These are phyloP conservation scores for Monomorium pharaonis DNA, from an alignment of 1,140 invertebrate genomes.

Conservation along the genomic window DNA sequence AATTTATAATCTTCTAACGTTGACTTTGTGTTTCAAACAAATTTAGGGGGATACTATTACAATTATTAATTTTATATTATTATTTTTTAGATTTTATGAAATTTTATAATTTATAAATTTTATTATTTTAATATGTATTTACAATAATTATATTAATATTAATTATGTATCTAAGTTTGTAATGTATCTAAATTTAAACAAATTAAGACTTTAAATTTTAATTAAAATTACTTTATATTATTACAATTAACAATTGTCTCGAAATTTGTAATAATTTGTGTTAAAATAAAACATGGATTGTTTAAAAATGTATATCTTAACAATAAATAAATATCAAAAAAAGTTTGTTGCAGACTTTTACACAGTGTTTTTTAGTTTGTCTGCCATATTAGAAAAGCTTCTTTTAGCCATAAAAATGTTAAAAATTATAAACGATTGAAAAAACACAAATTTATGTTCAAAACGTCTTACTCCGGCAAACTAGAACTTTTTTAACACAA, in stretches of 20 bases:
- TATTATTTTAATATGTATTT: not conserved
- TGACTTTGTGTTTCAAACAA: not conserved
- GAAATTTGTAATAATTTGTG: no score
- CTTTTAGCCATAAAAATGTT: no score
- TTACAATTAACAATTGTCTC: not conserved
- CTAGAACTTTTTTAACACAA: no score
- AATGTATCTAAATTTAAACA: not conserved
- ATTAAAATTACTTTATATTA: not conserved
- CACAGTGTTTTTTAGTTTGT: no score
- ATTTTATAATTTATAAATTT: not conserved
- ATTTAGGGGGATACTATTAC: not conserved
- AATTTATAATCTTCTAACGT: not conserved
- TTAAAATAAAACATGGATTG: no score
- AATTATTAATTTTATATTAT: not conserved
- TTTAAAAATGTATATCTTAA: no score
- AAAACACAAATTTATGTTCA: no score
- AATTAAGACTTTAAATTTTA: not conserved
- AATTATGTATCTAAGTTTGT: not conserved
- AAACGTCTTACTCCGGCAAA: no score
- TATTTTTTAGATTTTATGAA: not conserved
- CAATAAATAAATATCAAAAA: no score
- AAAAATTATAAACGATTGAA: no score
- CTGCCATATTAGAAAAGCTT: no score
- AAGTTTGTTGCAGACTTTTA: no score
- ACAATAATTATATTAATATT: not conserved